phyloP scores from a whole-genome alignment of 2,888 invertebrate genomes.

The Beris morrisii region DNA sequence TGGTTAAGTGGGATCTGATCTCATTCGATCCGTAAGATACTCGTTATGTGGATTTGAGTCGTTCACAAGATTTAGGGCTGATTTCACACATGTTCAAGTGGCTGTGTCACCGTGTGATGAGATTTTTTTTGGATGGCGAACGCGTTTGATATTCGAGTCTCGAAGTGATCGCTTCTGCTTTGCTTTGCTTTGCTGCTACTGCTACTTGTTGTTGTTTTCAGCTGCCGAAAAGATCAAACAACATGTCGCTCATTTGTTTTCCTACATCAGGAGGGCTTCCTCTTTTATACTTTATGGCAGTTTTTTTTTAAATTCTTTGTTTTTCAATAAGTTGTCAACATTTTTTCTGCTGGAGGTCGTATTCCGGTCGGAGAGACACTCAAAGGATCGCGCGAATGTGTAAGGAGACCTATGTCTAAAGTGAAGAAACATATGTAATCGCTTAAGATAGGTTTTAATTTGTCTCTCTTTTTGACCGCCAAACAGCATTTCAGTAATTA shows the following conservation, averaged over 20 bases:
- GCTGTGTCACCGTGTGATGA: slow-evolving; percentile 22
- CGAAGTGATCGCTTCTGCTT: no score
- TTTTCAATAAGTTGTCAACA: slow-evolving; percentile 12
- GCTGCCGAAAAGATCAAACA: slow-evolving; percentile 31
- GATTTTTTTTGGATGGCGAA: slow-evolving; percentile 5
- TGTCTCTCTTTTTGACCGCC: no score
- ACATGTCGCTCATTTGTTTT: slow-evolving; percentile 22
- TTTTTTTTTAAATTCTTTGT: not conserved
- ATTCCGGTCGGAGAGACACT: not conserved
- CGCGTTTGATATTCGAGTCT: slow-evolving; percentile 22
- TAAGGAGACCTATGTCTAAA: slow-evolving; percentile 8
- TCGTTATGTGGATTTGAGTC: not conserved
- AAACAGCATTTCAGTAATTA: no score
- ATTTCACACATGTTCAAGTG: slow-evolving; percentile 20
- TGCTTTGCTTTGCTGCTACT: no score
- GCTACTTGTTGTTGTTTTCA: not conserved
- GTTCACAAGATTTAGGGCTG: not conserved
- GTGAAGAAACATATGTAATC: slow-evolving; percentile 21
- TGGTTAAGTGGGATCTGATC: slow-evolving; percentile 1
- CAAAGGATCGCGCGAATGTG: slow-evolving; percentile 2
- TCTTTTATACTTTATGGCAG: not conserved
- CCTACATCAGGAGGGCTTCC: slow-evolving; percentile 24
- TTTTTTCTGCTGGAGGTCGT: slow-evolving; percentile 10
- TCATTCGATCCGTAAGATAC: not conserved
- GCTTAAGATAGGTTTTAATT: not conserved